Percentiles rank a stretch among this genome's conserved stretches.
phyloP scores from a whole-genome alignment of 2,113 vertebrate species.

The Euleptes europaea region DNA sequence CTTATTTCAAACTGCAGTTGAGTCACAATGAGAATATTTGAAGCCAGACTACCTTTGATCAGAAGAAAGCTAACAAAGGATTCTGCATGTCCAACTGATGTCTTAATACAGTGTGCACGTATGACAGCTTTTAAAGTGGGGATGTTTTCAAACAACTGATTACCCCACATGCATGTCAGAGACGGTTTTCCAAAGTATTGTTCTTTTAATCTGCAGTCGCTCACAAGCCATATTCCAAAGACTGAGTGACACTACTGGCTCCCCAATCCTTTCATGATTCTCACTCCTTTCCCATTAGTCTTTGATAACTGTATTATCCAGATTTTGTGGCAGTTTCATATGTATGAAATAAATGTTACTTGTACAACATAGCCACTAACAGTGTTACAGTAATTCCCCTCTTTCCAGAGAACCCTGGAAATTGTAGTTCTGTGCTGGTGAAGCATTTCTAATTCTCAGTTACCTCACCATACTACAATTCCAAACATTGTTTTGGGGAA shows the following conservation, averaged over 20 bases:
- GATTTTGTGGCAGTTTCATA: no score
- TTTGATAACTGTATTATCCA: no score
- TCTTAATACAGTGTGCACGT: no score
- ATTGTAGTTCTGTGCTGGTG: background rate
- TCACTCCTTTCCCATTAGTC: background rate
- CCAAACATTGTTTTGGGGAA: background rate
- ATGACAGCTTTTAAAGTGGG: no score
- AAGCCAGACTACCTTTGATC: background rate
- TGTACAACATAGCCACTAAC: background rate
- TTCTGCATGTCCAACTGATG: background rate
- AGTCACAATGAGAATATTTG: background rate
- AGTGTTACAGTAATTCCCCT: background rate
- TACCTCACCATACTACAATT: background rate
- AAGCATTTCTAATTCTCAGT: background rate
- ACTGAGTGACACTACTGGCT: background rate
- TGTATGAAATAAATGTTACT: no score
- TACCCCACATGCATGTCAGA: background rate
- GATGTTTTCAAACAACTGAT: background rate
- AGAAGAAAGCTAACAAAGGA: background rate
- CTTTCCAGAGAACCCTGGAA: background rate
- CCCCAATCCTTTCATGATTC: background rate
- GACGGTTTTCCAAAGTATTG: background rate
- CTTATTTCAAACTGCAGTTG: background rate
- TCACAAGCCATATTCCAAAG: background rate
- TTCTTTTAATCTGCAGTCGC: background rate